Percentiles rank a stretch among this genome's conserved stretches.
phyloP scores from a whole-genome alignment of 2,797 vertebrate genomes.

The Intellagama lesueurii region DNA sequence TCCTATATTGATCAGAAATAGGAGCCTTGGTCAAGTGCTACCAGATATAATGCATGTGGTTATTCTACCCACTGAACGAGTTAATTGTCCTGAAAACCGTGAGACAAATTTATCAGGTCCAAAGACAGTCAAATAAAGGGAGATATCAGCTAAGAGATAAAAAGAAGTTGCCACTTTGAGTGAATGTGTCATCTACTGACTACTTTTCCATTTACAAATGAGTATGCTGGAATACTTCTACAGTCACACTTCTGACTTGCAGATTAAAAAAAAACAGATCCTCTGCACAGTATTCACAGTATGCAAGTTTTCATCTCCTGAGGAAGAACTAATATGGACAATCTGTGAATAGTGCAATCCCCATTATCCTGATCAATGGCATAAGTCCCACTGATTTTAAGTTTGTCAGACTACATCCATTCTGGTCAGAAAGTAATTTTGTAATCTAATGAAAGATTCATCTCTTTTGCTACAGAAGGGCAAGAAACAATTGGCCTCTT shows the following conservation, averaged over 20 bases:
- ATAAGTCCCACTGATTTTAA: not conserved
- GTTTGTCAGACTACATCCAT: too few species aligned
- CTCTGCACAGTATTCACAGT: not conserved
- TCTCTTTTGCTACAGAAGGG: not conserved
- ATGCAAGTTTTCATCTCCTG: not conserved
- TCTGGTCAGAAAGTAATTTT: not conserved
- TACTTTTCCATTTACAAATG: not conserved
- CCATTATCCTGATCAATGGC: not conserved
- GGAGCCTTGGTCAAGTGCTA: not conserved
- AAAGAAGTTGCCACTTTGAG: not conserved
- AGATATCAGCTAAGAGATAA: not conserved
- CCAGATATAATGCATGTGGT: not conserved
- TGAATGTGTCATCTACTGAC: not conserved
- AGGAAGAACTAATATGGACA: not conserved
- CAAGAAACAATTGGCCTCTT: not conserved
- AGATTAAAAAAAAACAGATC: not conserved
- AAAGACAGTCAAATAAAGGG: not conserved
- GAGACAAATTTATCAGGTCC: not conserved
- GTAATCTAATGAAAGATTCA: not conserved
- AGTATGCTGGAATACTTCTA: not conserved
- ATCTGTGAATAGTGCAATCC: not conserved
- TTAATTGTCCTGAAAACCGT: not conserved
- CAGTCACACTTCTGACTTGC: not conserved
- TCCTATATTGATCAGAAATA: not conserved
- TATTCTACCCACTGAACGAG: not conserved